Percentiles rank a stretch among this genome's conserved stretches.
phyloP scores from a whole-genome alignment of 2,888 invertebrate species.

The Ochropacha duplaris region DNA sequence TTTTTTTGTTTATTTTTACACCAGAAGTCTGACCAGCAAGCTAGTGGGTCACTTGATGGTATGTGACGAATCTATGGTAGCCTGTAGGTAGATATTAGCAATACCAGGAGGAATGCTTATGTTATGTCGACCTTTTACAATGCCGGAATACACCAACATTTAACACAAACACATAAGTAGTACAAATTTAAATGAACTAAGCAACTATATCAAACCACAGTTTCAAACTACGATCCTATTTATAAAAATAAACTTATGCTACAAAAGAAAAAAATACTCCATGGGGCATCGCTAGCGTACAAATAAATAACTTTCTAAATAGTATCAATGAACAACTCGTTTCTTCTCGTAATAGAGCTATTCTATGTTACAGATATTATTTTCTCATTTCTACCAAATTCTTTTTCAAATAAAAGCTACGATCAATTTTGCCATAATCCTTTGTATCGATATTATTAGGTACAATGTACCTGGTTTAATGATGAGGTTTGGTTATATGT shows the following conservation, averaged over 20 bases:
- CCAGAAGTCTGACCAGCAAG: no score
- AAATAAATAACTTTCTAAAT: constrained; percentile 30
- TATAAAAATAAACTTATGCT: neutral
- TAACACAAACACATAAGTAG: no score
- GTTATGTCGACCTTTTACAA: no score
- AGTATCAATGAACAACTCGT: constrained; percentile 35
- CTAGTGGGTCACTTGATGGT: no score
- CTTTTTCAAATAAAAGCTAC: constrained; percentile 25
- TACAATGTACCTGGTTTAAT: constrained; percentile 6
- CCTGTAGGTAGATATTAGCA: no score
- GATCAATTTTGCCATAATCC: constrained; percentile 45
- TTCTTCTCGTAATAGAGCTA: constrained; percentile 45
- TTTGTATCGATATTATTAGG: constrained; percentile 27
- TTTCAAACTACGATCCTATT: no score
- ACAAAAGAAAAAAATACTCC: neutral
- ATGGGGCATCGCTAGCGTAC: constrained; percentile 12
- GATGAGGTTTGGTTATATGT: neutral
- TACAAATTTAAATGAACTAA: no score
- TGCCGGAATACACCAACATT: no score
- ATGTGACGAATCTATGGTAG: no score
- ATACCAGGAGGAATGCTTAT: no score
- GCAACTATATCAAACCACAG: no score
- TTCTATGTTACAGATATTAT: constrained; percentile 48
- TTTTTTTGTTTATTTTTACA: no score
- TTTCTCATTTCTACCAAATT: constrained; percentile 45